Conservation (phyloP, 2,113 vertebrate species). For the rat (Rattus norvegicus) region GRCr8 NC_086032.1:98326001-98326500, state of each 20-base stretch:
- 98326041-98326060: background rate
- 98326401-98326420: background rate
- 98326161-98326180: background rate
- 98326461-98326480: background rate
- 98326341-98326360: background rate
- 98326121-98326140: background rate
- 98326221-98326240: background rate
- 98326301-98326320: background rate
- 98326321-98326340: background rate
- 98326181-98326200: background rate
- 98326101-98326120: background rate
- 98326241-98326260: background rate
- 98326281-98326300: background rate
- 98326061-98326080: background rate
- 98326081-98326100: background rate
- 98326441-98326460: background rate
- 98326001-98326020: background rate
- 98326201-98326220: background rate
- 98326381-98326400: background rate
- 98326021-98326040: background rate
- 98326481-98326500: too few relatives aligned
- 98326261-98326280: background rate
- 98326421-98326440: background rate
- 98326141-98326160: background rate
- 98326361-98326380: background rate